phyloP scores from a whole-genome alignment of 2,797 vertebrate genomes.

The Limnodromus scolopaceus region DNA sequence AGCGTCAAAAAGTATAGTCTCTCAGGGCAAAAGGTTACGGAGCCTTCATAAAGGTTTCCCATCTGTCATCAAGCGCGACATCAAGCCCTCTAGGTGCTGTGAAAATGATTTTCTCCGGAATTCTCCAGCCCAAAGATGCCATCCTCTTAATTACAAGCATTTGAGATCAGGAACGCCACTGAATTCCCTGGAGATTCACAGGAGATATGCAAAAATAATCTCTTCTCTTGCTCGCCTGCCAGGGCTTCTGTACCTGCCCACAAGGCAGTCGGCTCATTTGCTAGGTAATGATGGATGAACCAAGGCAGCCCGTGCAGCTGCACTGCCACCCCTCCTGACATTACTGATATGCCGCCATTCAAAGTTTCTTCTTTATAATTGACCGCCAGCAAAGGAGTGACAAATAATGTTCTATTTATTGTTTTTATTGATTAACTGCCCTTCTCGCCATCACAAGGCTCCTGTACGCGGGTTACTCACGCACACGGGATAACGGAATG shows the following conservation, averaged over 20 bases:
- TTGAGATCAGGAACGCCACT: constrained; percentile 63
- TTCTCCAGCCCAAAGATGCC: constrained; percentile 66
- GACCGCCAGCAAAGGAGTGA: not conserved
- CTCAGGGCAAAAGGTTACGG: constrained; percentile 51
- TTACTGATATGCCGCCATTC: not conserved
- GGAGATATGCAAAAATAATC: constrained; percentile 66
- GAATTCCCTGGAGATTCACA: constrained; percentile 59
- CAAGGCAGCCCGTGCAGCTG: not conserved
- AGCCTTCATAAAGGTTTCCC: constrained; percentile 64
- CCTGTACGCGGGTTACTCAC: not conserved
- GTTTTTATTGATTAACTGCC: not conserved
- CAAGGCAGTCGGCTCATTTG: constrained; percentile 51
- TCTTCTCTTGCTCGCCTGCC: constrained; percentile 58
- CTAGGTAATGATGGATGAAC: constrained; percentile 40
- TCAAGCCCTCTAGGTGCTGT: constrained; percentile 61
- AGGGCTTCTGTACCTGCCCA: constrained; percentile 66
- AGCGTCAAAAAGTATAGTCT: constrained; percentile 64
- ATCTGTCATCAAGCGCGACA: constrained; percentile 61
- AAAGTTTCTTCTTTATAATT: constrained; percentile 1
- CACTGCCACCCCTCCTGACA: constrained; percentile 17
- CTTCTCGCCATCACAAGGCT: not conserved
- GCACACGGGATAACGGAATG: not conserved
- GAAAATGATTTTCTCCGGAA: constrained; percentile 64
- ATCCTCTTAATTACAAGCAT: constrained; percentile 75
- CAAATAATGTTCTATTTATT: not conserved